These are phyloP conservation scores for Platycheirus rosarum DNA, from an alignment of 2,888 invertebrate genomes.

Conservation along the genomic window DNA sequence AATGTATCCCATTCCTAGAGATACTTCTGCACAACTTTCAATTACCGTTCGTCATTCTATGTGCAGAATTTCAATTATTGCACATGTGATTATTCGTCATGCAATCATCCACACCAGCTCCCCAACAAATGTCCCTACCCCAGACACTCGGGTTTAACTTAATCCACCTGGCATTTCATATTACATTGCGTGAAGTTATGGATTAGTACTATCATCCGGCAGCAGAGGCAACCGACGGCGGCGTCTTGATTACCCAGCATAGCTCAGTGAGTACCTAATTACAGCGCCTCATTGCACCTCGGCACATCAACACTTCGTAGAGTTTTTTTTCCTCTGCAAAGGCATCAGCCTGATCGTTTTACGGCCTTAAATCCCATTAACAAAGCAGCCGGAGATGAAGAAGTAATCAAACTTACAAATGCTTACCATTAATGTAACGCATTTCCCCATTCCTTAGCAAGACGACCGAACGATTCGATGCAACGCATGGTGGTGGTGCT, in stretches of 20 bases:
- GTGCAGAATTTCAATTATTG: slow-evolving; percentile 65
- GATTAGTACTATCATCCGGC: slow-evolving; percentile 56
- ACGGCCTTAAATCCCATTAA: slow-evolving; percentile 55
- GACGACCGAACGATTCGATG: not conserved
- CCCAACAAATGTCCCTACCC: slow-evolving; percentile 62
- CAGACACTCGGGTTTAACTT: slow-evolving; percentile 25
- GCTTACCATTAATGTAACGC: slow-evolving; percentile 70
- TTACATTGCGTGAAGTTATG: slow-evolving; percentile 58
- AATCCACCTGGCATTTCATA: slow-evolving; percentile 58
- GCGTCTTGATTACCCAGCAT: slow-evolving; percentile 67
- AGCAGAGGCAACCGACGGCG: too few species aligned
- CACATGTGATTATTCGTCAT: slow-evolving; percentile 59
- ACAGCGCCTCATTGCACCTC: slow-evolving; percentile 58
- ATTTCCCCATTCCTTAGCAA: slow-evolving; percentile 72
- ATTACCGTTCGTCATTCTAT: slow-evolving; percentile 60
- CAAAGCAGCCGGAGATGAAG: slow-evolving; percentile 45
- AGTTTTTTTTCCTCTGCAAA: slow-evolving; percentile 2
- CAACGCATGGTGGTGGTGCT: slow-evolving; percentile 12
- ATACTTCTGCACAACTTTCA: slow-evolving; percentile 27
- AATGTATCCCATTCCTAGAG: not conserved
- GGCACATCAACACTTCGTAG: slow-evolving; percentile 50
- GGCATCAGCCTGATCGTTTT: slow-evolving; percentile 14
- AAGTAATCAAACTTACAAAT: slow-evolving; percentile 73
- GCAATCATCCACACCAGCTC: slow-evolving; percentile 66
- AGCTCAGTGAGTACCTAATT: slow-evolving; percentile 69